Evolutionary conservation across 92 coral and sea anemone species (phyloP), one percentile per base, ranked within the genome.

Genomic region (Chrysogorgia sp.): DNA sequence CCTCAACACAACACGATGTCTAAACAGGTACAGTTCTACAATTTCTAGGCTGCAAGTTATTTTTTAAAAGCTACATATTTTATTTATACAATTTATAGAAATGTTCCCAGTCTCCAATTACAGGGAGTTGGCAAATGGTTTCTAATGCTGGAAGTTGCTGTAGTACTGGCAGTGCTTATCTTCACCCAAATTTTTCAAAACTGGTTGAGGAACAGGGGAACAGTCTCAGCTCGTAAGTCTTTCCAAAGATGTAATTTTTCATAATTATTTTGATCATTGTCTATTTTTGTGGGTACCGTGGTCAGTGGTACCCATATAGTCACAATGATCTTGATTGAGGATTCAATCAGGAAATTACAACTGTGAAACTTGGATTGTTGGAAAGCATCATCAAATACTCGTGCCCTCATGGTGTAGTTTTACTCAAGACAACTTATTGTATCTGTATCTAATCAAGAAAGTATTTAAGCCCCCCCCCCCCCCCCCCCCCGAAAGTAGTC

Each of bases 131-230:
- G 98, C 98, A 93, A 85, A 58, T 93, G 15, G 89, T 93, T 12
- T 93, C 98, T 15, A 92, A 94, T 15, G 85, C 97, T 28, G 98
- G 94, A 3, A 93, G 98, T 63, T 91, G 92, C 0, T 96, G 93
- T 21, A 93, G 94, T 5, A 82, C 94, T 28, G 82, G 89, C 14
- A 76, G 88, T 28, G 89, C 81, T 60, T 82, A 85, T 4, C 77
- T 89, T 28, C 76, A 74, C 17, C 81, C 88, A 29, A 81, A 48
- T 72, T 43, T 53, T 4, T n/a, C 64, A 32, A 32, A 34, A 33
- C 66, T 28, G 19, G 19, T 72, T 22, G 88, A 86, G 0, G 85
- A 70, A 13, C 62, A 74, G 32, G 87, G 91, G 6, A 87, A 88
- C 80, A 89, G 93, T 32, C 35, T 92, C 28, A 93, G 98, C 80